Base-by-base conservation (phyloP, 2,888 invertebrate species). In the Chloromyia formosa region DNA sequence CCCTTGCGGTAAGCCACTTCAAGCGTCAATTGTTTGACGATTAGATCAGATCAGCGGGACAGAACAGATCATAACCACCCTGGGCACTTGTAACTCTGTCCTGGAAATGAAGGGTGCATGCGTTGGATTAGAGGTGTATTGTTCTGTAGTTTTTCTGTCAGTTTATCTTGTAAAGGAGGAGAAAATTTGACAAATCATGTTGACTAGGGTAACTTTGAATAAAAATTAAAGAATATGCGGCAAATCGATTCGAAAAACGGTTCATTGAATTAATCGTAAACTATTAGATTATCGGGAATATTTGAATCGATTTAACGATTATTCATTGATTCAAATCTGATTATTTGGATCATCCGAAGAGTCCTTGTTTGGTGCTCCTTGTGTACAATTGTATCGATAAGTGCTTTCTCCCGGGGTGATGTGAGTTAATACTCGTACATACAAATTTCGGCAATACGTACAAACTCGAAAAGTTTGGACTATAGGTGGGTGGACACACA, bases 81-180 rank as follows among this genome's bases (percentile, higher is more conserved):
- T 69, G 1, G 23, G 54, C 71, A 58, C 71, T 71, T 71, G 71
- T 71, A 58, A 20, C 56, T 40, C 40, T 71, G 56, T 56, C 40
- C 12, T 22, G 20, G 45, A 66, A 56, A 56, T 56, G 56, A 22
- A 12, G 49, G 49, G 22, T 45, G 10, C 23, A 9, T 58, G 16
- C 27, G 27, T 2, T 4, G 35, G 72, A 73, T 76, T 68, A 74
- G 62, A 9, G 16, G 58, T 42, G 74, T 76, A 74, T 76, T 76
- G 76, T 76, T 76, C 68, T 74, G 76, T 74, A 68, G 76, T 76
- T 76, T n/a, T 74, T 74, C 58, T 56, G 76, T 60, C 73, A 74
- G 64, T 73, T 71, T 64, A 56, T 56, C 40, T 22, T 27, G 61
- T 45, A 56, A 68, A 74, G 22, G 42, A 54, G 58, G 58, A 74